Percentiles rank a stretch among this genome's conserved stretches.
Conservation (phyloP, 1,140 invertebrate genomes). For the Campodea augens region DNA sequence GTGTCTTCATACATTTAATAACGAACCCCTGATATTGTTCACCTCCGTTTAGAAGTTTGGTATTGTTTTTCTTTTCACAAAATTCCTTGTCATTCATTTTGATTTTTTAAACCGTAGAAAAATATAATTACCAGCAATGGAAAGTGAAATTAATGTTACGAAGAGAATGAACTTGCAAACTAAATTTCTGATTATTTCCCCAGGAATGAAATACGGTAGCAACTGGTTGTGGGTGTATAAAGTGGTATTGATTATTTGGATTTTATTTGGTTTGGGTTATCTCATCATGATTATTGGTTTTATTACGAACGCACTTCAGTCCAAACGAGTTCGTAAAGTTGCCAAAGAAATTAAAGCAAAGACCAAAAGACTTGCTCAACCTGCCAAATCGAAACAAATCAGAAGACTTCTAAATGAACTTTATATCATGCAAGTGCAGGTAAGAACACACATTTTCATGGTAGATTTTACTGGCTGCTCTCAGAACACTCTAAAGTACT, state of each 20-base stretch:
- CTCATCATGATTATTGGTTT: constrained; percentile 79
- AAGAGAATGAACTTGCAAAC: too few species aligned
- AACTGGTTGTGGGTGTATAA: constrained; percentile 43
- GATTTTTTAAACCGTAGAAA: not conserved
- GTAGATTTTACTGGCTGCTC: too few species aligned
- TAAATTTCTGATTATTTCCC: not conserved
- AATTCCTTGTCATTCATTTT: not conserved
- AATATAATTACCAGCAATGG: not conserved
- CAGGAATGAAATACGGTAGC: constrained; percentile 27
- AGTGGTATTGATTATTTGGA: constrained; percentile 53
- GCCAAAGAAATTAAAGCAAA: constrained; percentile 40
- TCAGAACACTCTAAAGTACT: too few species aligned
- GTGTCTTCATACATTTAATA: not conserved
- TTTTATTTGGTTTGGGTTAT: constrained; percentile 76
- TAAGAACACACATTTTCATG: too few species aligned
- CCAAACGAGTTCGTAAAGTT: constrained; percentile 48
- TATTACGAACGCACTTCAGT: constrained; percentile 49
- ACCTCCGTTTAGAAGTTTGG: not conserved
- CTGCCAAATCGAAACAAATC: constrained; percentile 53
- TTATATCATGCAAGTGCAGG: constrained; percentile 55
- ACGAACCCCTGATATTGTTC: too few species aligned
- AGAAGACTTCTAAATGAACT: constrained; percentile 54
- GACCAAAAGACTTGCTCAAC: constrained; percentile 32
- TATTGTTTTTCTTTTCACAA: not conserved
- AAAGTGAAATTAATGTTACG: not conserved